Base-by-base conservation (phyloP, 2,888 invertebrate species). In the Mythimna vitellina region DNA sequence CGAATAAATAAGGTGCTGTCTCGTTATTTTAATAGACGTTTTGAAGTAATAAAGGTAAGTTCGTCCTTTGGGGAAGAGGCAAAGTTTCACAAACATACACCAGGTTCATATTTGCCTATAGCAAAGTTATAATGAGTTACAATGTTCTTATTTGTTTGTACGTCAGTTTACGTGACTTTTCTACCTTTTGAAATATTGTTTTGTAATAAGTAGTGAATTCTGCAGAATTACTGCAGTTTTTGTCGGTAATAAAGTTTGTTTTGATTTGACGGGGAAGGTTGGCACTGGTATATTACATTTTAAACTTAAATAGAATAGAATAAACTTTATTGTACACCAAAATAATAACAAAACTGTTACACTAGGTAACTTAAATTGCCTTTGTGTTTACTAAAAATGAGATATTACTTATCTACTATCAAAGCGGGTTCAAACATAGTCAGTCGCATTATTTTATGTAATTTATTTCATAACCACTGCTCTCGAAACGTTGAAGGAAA, bases 91-190 rank as follows among this genome's bases (percentile, higher is more conserved):
- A 82, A 82, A 89, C 85, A 86, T 82, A 86, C 76, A 82, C 68
- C 69, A 69, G 74, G 70, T 81, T 76, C 68, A 78, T 86, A 86
- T 89, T 89, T 87, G 83, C 85, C 80, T 86, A 82, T 83, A 80
- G 73, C 84, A 68, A 91, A 92, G 90, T 92, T 92, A 88, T 92
- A 92, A 92, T 90, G 90, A 92, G 90, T 90, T 89, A 85, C 84
- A 84, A 87, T 86, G 88, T 89, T 87, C 68, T 68, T 71, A 82
- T 85, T 83, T 86, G 88, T 88, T 88, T 87, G 84, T 88, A 60
- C 35, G 86, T 84, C 84, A 86, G 85, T 83, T 79, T 87, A 87
- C 88, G 90, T 90, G 89, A 90, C 89, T 88, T 76, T 85, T 83
- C 72, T 65, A 54, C 62, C 75, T 75, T 76, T 74, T 66, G 81